These are phyloP conservation scores for Pygmarrhopalites habei DNA, from an alignment of 1,140 invertebrate species.

Conservation along the genomic window DNA sequence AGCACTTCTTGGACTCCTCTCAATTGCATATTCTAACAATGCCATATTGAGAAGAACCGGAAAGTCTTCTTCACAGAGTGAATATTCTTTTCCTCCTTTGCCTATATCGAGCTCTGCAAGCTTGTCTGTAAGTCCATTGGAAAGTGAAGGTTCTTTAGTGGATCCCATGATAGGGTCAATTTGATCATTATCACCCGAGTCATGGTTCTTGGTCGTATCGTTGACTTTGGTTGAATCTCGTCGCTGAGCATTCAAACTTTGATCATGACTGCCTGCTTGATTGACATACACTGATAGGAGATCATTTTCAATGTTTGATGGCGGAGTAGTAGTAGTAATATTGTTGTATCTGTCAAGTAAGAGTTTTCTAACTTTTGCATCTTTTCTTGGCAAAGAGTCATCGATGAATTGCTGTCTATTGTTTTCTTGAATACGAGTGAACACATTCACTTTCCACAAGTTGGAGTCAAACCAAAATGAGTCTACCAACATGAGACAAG, in stretches of 20 bases:
- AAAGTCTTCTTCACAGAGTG: constrained; percentile 20
- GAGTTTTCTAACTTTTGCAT: too few species aligned
- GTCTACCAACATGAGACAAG: constrained; percentile 18
- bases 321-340: too few species aligned
- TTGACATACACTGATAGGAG: too few species aligned
- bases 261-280: too few species aligned
- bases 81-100: neutral
- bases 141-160: neutral
- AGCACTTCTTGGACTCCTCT: constrained; percentile 66
- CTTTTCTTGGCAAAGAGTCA: too few species aligned
- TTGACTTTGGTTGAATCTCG: too few species aligned
- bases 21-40: constrained; percentile 61
- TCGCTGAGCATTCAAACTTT: too few species aligned
- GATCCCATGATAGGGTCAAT: neutral
- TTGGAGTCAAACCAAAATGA: constrained; percentile 15
- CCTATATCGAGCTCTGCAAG: neutral
- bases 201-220: too few species aligned
- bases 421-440: neutral
- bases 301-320: constrained; percentile 1
- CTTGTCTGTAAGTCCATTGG: constrained; percentile 10
- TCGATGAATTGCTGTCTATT: too few species aligned
- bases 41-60: constrained; percentile 45
- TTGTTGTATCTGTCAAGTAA: too few species aligned
- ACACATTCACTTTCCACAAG: constrained; percentile 13
- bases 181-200: too few species aligned